Base-by-base conservation (phyloP, 2,888 invertebrate species). In the Papilio gigon region DNA sequence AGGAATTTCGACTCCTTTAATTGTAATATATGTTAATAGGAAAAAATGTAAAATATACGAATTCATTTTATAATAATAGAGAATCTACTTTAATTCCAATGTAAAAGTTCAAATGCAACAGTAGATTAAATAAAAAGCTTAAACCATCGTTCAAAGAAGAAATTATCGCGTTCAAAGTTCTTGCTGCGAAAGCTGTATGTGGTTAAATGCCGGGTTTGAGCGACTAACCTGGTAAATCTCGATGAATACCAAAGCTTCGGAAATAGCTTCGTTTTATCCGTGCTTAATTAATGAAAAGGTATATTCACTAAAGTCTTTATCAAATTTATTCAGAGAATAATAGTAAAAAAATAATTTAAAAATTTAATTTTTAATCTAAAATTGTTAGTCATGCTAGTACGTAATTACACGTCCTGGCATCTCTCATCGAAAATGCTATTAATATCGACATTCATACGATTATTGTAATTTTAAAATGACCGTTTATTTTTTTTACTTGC, bases 101-200 rank as follows among this genome's bases (percentile, higher is more conserved):
- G 11, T 8, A 58, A 33, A 8, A 58, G 30, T 33, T 59, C 11
- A 35, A 12, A 35, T 22, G 30, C 20, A 20, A 37, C 12, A 22
- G 40, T 37, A 37, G 12, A 59, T 35, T 37, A 60, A 37, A 37
- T 60, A 60, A 60, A 35, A 60, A 40, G 14, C 22, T 63, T 44
- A 20, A 30, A 17, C 56, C 20, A 35, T 65, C 25, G 30, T 27
- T n/a, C 11, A 27, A 56, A 65, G 22, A 20, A 20, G 42, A 67
- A 67, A 61, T 67, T 62, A 53, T 67, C 61, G 40, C 22, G 30
- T n/a, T 47, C 17, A 37, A 37, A 17, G 60, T 62, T 67, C 61
- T 37, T 56, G 53, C 53, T 42, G n/a, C 33, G 30, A 62, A 56
- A 67, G 61, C 61, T 67, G 30, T 42, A 22, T 67, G 61, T 56